Evolutionary conservation across 2,797 vertebrate genomes (phyloP).

Genomic region (Syndactyla subalaris): DNA sequence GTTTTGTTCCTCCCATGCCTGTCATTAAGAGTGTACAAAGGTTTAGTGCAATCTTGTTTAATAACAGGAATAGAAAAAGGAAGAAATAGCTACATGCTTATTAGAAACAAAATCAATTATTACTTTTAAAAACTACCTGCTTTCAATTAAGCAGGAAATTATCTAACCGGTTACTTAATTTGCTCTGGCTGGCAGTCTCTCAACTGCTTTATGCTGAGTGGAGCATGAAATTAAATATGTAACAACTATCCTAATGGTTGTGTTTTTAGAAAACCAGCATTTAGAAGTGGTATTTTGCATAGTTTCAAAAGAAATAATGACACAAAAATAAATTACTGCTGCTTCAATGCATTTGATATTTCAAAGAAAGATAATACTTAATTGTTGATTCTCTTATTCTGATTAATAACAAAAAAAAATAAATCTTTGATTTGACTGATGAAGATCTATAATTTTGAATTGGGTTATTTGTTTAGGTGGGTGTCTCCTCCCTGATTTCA

Average conservation of each 20-base stretch:
- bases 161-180: constrained; percentile 82
- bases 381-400: constrained; percentile 25
- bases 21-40: constrained; percentile 26
- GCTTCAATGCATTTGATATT: constrained; percentile 44
- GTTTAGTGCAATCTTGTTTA: constrained; percentile 57
- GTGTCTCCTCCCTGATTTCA: background rate
- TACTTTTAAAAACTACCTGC: constrained; percentile 82
- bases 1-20: background rate
- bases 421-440: constrained; percentile 3
- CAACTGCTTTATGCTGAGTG: constrained; percentile 82
- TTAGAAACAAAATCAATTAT: constrained; percentile 81
- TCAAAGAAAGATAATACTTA: constrained; percentile 18
- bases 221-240: constrained; percentile 86
- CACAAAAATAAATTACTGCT: constrained; percentile 54
- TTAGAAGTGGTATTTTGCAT: constrained; percentile 64
- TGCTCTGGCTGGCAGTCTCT: constrained; percentile 77
- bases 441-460: background rate
- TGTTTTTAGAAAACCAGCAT: constrained; percentile 67
- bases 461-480: background rate
- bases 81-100: constrained; percentile 67
- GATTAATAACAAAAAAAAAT: constrained; percentile 7
- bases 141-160: constrained; percentile 85
- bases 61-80: constrained; percentile 49
- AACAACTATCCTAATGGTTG: constrained; percentile 78
- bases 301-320: constrained; percentile 65